Evolutionary conservation across 2,888 invertebrate species (phyloP).

Genomic region (Scrobipalpa atriplicella): DNA sequence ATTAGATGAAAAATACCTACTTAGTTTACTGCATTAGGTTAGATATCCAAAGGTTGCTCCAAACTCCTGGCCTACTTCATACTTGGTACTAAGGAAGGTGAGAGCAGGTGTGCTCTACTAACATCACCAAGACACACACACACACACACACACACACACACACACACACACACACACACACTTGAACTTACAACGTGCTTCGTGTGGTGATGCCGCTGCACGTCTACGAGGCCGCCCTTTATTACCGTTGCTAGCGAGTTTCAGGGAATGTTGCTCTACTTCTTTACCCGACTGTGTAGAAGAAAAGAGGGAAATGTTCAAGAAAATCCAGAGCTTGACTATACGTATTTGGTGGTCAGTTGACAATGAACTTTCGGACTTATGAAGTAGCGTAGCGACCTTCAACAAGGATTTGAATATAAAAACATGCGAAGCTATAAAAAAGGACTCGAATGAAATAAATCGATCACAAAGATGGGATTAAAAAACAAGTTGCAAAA

Average conservation of each 20-base stretch:
- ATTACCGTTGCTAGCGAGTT: conserved; percentile 46
- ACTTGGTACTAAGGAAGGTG: not conserved
- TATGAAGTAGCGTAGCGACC: too few relatives aligned
- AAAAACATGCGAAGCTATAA: too few relatives aligned
- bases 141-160: conserved; percentile 26
- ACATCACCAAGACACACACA: conserved; percentile 27
- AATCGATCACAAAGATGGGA: too few relatives aligned
- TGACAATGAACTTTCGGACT: too few relatives aligned
- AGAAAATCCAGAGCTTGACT: too few relatives aligned
- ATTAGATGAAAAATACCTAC: too few relatives aligned
- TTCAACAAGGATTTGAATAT: too few relatives aligned
- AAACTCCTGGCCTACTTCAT: not conserved
- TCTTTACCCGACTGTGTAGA: conserved; percentile 20
- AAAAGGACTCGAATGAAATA: too few relatives aligned
- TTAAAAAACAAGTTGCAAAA: too few relatives aligned
- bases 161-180: conserved; percentile 6
- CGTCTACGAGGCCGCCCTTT: conserved; percentile 62
- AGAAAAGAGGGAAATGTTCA: too few relatives aligned
- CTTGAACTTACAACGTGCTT: conserved; percentile 22
- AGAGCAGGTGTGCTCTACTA: conserved; percentile 41
- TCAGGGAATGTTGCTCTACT: conserved; percentile 55
- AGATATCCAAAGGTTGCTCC: not conserved
- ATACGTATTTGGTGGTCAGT: too few relatives aligned
- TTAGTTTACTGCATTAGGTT: not conserved
- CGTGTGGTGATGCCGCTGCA: conserved; percentile 40